phyloP scores from a whole-genome alignment of 2,888 invertebrate genomes.

The Bugula neritina region DNA sequence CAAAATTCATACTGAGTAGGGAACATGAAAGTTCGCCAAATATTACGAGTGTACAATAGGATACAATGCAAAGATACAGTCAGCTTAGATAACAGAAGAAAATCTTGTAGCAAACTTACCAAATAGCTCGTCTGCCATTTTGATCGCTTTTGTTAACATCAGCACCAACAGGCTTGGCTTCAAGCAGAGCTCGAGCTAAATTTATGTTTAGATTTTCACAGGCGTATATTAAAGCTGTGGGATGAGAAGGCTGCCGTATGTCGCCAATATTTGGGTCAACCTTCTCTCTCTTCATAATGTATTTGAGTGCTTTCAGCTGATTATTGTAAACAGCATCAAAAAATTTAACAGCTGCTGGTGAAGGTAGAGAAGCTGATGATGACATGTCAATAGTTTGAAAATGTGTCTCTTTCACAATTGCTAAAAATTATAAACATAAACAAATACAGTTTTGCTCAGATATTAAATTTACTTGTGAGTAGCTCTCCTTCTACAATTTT shows the following conservation, averaged over 20 bases:
- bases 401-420: too few species aligned
- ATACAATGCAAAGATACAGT: too few species aligned
- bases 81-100: too few species aligned
- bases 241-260: constrained; percentile 33
- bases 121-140: constrained; percentile 39
- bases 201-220: constrained; percentile 36
- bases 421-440: too few species aligned
- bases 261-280: constrained; percentile 35
- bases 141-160: constrained; percentile 41
- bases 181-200: constrained; percentile 37
- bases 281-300: constrained; percentile 35
- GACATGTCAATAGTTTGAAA: too few species aligned
- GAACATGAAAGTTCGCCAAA: too few species aligned
- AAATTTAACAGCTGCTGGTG: constrained; percentile 9
- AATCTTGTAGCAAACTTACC: too few species aligned
- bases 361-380: neutral
- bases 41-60: too few species aligned
- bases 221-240: constrained; percentile 40
- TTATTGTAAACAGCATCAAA: constrained; percentile 30
- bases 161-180: constrained; percentile 35
- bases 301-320: constrained; percentile 31
- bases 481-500: too few species aligned
- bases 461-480: too few species aligned
- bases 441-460: too few species aligned
- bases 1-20: too few species aligned